Evolutionary conservation across 92 coral and sea anemone species (phyloP).

Genomic region (Phenganax stokvisi): DNA sequence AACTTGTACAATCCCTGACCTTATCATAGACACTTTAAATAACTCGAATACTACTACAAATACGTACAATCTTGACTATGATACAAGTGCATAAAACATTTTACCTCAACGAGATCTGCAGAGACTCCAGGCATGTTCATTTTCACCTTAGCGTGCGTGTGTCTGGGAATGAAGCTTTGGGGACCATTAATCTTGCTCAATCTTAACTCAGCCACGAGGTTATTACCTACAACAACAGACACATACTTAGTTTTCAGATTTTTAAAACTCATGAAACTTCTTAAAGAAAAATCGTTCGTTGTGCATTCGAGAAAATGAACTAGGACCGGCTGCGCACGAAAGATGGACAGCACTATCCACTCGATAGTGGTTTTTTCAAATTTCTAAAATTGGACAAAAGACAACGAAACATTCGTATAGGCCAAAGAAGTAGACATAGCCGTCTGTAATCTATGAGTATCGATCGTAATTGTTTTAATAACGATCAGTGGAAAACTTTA

Average conservation of each 20-base stretch:
- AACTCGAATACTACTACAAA: too few species aligned
- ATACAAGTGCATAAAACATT: background rate
- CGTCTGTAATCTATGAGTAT: too few species aligned
- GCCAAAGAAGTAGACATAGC: background rate
- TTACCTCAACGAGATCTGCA: constrained; percentile 65
- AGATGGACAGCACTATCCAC: too few species aligned
- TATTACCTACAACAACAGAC: constrained; percentile 50
- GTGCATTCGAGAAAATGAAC: too few species aligned
- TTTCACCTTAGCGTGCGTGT: constrained; percentile 57
- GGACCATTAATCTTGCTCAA: constrained; percentile 68
- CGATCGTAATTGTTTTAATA: too few species aligned
- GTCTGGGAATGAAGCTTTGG: constrained; percentile 70
- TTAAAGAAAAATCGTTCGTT: too few species aligned
- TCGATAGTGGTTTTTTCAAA: too few species aligned
- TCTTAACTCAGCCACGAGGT: constrained; percentile 63
- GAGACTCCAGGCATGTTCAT: constrained; percentile 55
- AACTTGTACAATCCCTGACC: background rate
- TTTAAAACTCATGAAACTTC: too few species aligned
- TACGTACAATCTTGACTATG: too few species aligned
- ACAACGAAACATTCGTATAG: background rate
- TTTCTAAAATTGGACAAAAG: too few species aligned
- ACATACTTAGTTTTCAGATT: background rate
- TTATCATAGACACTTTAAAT: background rate
- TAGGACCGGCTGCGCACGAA: too few species aligned
- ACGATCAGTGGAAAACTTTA: too few species aligned